Evolutionary conservation across 1,140 invertebrate genomes (phyloP).

Genomic region (Chymomyza costata): DNA sequence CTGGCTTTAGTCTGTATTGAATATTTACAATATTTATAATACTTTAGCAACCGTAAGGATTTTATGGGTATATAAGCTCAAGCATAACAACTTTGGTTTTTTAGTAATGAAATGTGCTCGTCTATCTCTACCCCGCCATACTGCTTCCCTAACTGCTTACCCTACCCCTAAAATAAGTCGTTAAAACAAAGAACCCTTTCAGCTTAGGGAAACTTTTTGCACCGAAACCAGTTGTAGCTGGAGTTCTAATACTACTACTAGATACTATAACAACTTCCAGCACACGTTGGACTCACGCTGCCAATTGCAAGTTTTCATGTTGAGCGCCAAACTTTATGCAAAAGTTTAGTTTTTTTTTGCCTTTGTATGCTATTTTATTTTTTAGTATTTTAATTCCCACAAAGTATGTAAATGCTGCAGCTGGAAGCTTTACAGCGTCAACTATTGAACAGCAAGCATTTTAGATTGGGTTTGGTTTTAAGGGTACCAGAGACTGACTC

Average conservation of each 20-base stretch:
- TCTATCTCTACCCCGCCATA: too few relatives aligned
- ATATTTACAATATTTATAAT: too few relatives aligned
- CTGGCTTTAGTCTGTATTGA: too few relatives aligned
- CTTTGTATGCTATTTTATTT: slow-evolving; percentile 20
- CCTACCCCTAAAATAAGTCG: slow-evolving; percentile 66
- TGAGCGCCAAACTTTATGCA: slow-evolving; percentile 65
- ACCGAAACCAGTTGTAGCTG: too few relatives aligned
- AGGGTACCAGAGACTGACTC: too few relatives aligned
- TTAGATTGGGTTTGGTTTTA: slow-evolving; percentile 23
- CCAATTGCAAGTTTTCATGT: slow-evolving; percentile 67
- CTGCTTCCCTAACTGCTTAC: too few relatives aligned
- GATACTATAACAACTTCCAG: too few relatives aligned
- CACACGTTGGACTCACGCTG: slow-evolving; percentile 45
- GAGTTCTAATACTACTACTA: too few relatives aligned
- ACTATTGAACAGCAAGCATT: slow-evolving; percentile 42
- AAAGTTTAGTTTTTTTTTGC: slow-evolving; percentile 52
- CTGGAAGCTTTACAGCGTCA: slow-evolving; percentile 7
- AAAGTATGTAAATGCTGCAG: slow-evolving; percentile 60
- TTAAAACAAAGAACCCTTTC: slow-evolving; percentile 65
- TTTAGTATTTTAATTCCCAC: slow-evolving; percentile 57
- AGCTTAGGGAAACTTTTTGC: slow-evolving; percentile 57
- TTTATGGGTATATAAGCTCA: too few relatives aligned
- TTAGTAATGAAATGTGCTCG: too few relatives aligned
- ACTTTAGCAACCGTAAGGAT: too few relatives aligned
- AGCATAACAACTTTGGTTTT: too few relatives aligned